These are phyloP conservation scores for Galeruca laticollis DNA, from an alignment of 2,888 invertebrate genomes.

Conservation along the genomic window DNA sequence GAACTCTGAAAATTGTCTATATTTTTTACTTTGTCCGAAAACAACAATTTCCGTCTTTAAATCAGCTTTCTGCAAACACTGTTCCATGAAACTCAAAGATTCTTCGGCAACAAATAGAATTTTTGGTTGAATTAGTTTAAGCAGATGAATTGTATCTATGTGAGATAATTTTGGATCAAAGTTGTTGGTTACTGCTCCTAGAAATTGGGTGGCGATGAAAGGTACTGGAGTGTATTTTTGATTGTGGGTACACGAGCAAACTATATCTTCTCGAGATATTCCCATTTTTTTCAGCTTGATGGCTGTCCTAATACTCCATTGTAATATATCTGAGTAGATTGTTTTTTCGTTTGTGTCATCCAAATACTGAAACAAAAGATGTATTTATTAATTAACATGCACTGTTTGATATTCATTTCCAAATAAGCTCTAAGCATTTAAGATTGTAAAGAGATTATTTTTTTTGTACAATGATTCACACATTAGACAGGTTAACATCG, in stretches of 20 bases:
- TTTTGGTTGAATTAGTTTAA: conserved; percentile 43
- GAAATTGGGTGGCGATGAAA: conserved; percentile 66
- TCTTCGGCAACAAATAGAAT: conserved; percentile 44
- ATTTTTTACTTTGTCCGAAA: conserved; percentile 50
- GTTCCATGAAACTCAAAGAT: conserved; percentile 39
- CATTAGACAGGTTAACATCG: no score
- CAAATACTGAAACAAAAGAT: conserved; percentile 35
- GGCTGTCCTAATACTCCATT: conserved; percentile 37
- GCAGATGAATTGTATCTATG: conserved; percentile 45
- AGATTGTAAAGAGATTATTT: no score
- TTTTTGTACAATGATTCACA: no score
- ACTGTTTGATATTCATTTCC: no score
- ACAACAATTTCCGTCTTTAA: conserved; percentile 50
- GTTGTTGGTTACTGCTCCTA: conserved; percentile 61
- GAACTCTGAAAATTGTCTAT: conserved; percentile 45
- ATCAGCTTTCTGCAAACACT: conserved; percentile 45
- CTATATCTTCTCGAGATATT: conserved; percentile 38
- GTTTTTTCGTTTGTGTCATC: conserved; percentile 37
- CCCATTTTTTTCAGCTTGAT: conserved; percentile 39
- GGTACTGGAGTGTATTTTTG: conserved; percentile 60
- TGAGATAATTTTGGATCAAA: conserved; percentile 55
- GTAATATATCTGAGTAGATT: conserved; percentile 37
- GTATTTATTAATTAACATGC: no score
- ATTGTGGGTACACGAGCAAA: conserved; percentile 40
- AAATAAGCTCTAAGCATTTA: no score